Percentiles rank a stretch among this genome's conserved stretches.
These are phyloP conservation scores for Darevskia nairensis DNA, from an alignment of 2,797 vertebrate species.

Conservation along the genomic window DNA sequence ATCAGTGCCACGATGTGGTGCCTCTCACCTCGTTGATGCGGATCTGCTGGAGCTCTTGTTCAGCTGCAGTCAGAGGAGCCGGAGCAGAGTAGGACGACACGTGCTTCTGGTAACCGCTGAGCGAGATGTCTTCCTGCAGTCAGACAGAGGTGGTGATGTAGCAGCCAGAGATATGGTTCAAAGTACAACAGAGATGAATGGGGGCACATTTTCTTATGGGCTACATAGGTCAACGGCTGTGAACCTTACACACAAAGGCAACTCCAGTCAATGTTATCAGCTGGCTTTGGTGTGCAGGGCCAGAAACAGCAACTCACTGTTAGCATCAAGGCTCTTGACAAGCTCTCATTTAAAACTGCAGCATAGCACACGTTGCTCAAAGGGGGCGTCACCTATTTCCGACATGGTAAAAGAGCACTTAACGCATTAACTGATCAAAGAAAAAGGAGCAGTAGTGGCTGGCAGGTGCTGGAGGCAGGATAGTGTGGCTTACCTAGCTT, in stretches of 20 bases:
- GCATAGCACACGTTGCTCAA: neutral
- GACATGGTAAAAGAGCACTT: neutral
- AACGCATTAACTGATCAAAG: too few relatives aligned
- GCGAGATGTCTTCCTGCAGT: constrained; percentile 91
- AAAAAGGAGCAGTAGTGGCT: neutral
- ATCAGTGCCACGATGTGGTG: neutral
- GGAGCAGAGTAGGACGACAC: constrained; percentile 88
- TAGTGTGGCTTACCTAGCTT: too few relatives aligned
- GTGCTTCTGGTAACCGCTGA: constrained; percentile 93
- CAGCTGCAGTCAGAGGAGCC: constrained; percentile 90
- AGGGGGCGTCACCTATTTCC: too few relatives aligned
- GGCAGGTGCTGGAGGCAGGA: too few relatives aligned
- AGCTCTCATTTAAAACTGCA: neutral
- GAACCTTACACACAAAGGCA: neutral
- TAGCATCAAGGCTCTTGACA: neutral
- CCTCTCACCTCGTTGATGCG: constrained; percentile 92
- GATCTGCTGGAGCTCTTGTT: constrained; percentile 93
- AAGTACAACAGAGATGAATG: neutral
- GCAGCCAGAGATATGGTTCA: neutral
- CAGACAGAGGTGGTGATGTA: neutral
- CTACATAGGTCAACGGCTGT: neutral
- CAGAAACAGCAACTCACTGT: too few relatives aligned
- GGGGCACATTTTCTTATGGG: neutral
- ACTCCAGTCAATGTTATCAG: neutral
- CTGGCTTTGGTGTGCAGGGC: neutral